Evolutionary conservation across 2,113 vertebrate genomes (phyloP), one percentile per base, ranked within the genome.

Genomic region (Garra rufa): DNA sequence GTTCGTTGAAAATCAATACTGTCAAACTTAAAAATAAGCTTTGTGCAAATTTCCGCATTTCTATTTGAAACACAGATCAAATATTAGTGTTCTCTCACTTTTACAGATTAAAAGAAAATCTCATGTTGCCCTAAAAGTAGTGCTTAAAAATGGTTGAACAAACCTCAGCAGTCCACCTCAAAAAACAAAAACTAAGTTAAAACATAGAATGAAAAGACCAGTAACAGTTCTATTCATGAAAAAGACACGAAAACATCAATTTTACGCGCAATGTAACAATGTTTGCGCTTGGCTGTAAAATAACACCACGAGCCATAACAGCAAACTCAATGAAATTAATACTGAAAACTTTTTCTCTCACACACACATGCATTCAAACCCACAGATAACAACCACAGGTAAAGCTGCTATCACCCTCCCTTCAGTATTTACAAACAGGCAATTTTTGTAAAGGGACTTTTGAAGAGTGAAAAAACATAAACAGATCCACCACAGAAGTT

Each of bases 21-120:
- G 85, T 88, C 76, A 46, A 57, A 88, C 81, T 73, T 43, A 48
- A 81, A 85, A 83, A 65, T 28, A 65, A 71, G 38, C n/a, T 65
- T 87, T 85, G 88, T 87, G 85, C 88, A 88, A 88, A 85, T 34
- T 81, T 83, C 85, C 76, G 83, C 83, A 57, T 65, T 76, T 83
- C 34, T 63, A 73, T 44, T 71, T 46, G 11, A 52, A 77, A 85
- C 83, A 76, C 80, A 57, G 83, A 46, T 71, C 48, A 38, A 86
- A 81, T 81, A n/a, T 85, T 70, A 88, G 85, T 81, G 79, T 84
- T 77, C 46, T 59, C 43, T 24, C 59, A 4, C 1, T 73, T 70
- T 41, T 77, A 30, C 30, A 61, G 65, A 57, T 17, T 77, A 46
- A 13, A 69, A 74, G 50, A 55, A 78, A 9, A 26, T 61, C 30